A percentile compares a stretch with the other conserved stretches of the same genome.
Evolutionary conservation across 2,888 invertebrate species (phyloP).

Genomic region (Blastobasis lacticolella): DNA sequence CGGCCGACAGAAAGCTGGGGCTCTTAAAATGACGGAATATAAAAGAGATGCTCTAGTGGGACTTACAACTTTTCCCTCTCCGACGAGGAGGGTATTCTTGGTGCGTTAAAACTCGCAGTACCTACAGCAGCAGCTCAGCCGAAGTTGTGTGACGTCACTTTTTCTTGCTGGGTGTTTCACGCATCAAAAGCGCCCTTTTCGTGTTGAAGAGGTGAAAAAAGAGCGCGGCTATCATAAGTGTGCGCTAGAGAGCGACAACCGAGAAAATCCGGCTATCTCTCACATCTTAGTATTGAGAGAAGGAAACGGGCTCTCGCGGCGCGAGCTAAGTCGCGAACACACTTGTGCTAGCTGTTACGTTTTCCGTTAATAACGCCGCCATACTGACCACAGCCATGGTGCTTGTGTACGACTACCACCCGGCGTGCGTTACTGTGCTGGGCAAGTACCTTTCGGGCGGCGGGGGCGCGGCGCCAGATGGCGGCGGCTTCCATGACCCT

Average conservation of each 20-base stretch:
- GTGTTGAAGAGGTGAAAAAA: neutral
- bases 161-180: no score
- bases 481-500: slow-evolving; percentile 66
- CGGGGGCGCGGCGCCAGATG: slow-evolving; percentile 28
- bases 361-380: neutral
- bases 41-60: no score
- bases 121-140: no score
- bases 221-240: neutral
- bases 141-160: no score
- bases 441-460: slow-evolving; percentile 83
- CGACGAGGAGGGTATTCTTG: no score
- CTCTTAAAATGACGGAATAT: no score
- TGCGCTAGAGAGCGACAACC: neutral
- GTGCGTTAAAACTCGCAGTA: no score
- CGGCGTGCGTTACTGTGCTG: slow-evolving; percentile 91
- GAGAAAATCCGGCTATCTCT: neutral
- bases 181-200: no score
- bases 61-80: no score
- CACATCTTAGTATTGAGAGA: neutral
- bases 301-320: neutral
- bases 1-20: no score
- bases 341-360: neutral
- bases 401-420: slow-evolving; percentile 96
- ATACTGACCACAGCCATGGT: slow-evolving; percentile 82
- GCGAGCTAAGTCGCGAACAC: neutral